A percentile compares a stretch with the other conserved stretches of the same genome.
Conservation (phyloP, 1,140 invertebrate species). For the Dryas iulia region DNA sequence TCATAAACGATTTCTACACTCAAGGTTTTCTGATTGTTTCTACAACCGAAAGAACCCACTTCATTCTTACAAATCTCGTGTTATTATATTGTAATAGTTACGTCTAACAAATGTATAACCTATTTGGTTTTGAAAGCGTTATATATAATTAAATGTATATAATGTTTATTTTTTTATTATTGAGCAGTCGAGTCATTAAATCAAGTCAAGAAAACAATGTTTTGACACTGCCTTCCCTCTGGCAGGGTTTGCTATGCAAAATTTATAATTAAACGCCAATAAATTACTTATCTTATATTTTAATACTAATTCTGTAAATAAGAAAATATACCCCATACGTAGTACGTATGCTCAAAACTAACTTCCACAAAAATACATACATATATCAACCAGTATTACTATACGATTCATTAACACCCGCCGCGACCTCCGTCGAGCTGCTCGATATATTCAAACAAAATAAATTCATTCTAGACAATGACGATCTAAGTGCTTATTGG, state of each 20-base stretch:
- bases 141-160: too few species aligned
- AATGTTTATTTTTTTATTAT: too few species aligned
- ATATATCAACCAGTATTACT: constrained; percentile 2
- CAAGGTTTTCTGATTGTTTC: constrained; percentile 22
- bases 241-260: too few species aligned
- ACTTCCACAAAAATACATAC: not conserved
- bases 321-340: too few species aligned
- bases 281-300: not conserved
- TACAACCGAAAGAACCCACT: not conserved
- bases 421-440: constrained; percentile 45
- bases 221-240: too few species aligned
- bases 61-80: not conserved
- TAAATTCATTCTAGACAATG: constrained; percentile 71
- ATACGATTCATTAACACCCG: constrained; percentile 62
- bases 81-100: not conserved
- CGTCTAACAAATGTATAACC: not conserved
- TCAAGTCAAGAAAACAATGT: too few species aligned
- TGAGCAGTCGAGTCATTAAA: too few species aligned
- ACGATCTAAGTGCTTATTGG: constrained; percentile 64
- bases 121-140: too few species aligned
- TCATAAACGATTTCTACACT: constrained; percentile 22
- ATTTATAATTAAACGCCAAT: too few species aligned
- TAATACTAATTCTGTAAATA: not conserved
- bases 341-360: not conserved
- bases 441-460: constrained; percentile 72